Conservation (phyloP, 2,888 invertebrate species). For the Apantesis nais region DNA sequence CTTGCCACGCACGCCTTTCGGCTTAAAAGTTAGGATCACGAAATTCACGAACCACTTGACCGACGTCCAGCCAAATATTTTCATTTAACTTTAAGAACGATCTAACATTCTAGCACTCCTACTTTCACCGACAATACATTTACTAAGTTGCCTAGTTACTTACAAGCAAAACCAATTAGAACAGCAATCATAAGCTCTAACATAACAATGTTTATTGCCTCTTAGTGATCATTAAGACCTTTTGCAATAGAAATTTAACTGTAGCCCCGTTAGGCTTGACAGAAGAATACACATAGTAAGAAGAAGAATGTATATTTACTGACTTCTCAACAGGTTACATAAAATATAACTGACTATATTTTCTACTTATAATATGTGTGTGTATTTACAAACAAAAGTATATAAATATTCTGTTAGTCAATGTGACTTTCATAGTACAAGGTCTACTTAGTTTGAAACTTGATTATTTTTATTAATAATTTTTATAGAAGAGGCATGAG, state of each 20-base stretch:
- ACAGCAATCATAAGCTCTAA: not conserved
- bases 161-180: conserved; percentile 2
- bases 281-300: not conserved
- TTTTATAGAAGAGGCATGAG: too few species aligned
- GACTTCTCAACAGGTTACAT: not conserved
- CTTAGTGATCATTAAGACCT: not conserved
- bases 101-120: not conserved
- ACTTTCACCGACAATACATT: not conserved
- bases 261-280: not conserved
- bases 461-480: too few species aligned
- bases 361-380: too few species aligned
- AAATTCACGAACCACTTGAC: not conserved
- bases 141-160: not conserved
- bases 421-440: too few species aligned
- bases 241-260: not conserved
- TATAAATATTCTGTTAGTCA: too few species aligned
- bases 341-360: too few species aligned
- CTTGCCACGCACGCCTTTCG: too few species aligned
- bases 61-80: not conserved
- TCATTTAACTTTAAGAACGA: not conserved
- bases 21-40: too few species aligned
- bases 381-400: too few species aligned
- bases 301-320: not conserved
- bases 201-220: conserved; percentile 3
- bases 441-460: too few species aligned